Evolutionary conservation across 2,113 vertebrate genomes (phyloP), one percentile per base, ranked within the genome.

Genomic region (Prunella himalayana): DNA sequence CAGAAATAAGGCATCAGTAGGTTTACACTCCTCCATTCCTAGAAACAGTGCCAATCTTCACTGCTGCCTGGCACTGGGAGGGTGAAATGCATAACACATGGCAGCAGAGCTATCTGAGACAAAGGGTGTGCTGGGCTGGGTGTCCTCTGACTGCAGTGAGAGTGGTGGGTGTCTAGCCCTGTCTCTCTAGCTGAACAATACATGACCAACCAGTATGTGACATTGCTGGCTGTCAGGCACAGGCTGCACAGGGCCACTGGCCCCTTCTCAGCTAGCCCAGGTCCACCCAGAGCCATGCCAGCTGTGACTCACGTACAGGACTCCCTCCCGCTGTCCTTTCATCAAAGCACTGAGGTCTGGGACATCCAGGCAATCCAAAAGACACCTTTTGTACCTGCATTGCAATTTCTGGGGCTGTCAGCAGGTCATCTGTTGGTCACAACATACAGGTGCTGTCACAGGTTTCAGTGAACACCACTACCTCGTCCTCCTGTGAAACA

Each of bases 261-360:
- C 44, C 9, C 41, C 56, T 66, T 68, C 77, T 79, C 65, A 79
- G n/a, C 45, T 49, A 42, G 33, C 49, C 30, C 31, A 44, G 28
- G 19, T 20, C 49, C 24, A 31, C 24, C 19, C 49, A 41, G 28
- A 87, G n/a, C 21, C 39, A 35, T 15, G 5, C 11, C 27, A 18
- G 44, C 15, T 0, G 0, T 17, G 13, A 68, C 39, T 63, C 25
- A 28, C 22, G 24, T 13, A 4, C 47, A 64, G n/a, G 25, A 45
- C 31, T 81, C 11, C 39, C 31, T 81, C 11, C 39, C 2, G 2
- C 31, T 23, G 20, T 54, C 8, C 59, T 56, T 66, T 47, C 68
- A 25, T n/a, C 41, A 21, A 69, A 76, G 44, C 2, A 0, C 30
- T 42, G 54, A 27, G 10, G 41, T 41, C 30, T 77, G 82, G 59